These are phyloP conservation scores for Sogatella furcifera DNA, from an alignment of 1,140 invertebrate species.

Conservation along the genomic window DNA sequence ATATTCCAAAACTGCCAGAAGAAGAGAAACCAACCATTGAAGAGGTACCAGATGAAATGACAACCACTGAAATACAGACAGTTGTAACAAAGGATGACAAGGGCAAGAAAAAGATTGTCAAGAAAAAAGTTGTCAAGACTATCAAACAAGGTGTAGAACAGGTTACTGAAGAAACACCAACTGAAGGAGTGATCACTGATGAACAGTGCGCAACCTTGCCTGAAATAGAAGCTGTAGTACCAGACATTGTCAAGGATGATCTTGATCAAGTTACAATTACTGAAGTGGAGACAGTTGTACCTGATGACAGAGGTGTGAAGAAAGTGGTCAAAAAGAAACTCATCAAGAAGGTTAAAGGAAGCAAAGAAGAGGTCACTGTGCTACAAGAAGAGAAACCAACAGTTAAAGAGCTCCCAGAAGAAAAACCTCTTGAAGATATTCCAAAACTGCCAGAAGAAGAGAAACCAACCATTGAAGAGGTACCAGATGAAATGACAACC, in stretches of 20 bases:
- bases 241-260: background rate
- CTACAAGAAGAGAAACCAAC: background rate
- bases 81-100: constrained; percentile 1
- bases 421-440: too few species aligned
- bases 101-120: too few species aligned
- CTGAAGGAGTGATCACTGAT: constrained; percentile 10
- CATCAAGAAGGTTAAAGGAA: constrained; percentile 24
- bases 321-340: constrained; percentile 25
- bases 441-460: too few species aligned
- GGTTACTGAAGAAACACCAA: constrained; percentile 14
- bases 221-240: constrained; percentile 7
- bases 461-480: too few species aligned
- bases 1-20: too few species aligned
- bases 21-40: too few species aligned
- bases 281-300: constrained; percentile 22
- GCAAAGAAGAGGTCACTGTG: constrained; percentile 21
- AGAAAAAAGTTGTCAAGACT: constrained; percentile 19
- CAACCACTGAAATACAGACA: too few species aligned
- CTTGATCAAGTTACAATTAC: constrained; percentile 9
- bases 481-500: constrained; percentile 13
- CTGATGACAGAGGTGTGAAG: constrained; percentile 17
- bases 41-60: too few species aligned
- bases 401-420: too few species aligned
- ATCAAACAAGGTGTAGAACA: constrained; percentile 18
- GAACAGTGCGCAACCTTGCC: constrained; percentile 2